Percentiles rank a stretch among this genome's conserved stretches.
These are phyloP conservation scores for Glyptemys insculpta DNA, from an alignment of 2,797 vertebrate species.

Conservation along the genomic window DNA sequence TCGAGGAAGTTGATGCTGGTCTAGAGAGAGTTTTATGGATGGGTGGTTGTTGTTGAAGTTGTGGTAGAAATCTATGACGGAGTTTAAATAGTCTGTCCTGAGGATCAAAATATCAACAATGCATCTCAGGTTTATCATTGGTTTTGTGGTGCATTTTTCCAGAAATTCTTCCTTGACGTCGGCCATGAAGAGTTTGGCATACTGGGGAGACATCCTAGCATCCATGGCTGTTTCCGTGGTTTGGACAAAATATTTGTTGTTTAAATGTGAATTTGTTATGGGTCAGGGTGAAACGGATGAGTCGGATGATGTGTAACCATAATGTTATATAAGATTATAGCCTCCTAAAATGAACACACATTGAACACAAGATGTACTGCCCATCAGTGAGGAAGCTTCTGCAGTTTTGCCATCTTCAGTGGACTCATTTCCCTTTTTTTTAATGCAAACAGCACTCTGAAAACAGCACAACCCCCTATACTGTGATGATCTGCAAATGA, in stretches of 20 bases:
- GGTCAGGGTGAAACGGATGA: not conserved
- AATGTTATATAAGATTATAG: fast-evolving
- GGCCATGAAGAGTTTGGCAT: not conserved
- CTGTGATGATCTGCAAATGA: not conserved
- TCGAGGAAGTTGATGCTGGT: not conserved
- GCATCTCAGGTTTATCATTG: not conserved
- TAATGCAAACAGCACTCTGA: not conserved
- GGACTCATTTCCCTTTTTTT: not conserved
- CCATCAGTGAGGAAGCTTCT: not conserved
- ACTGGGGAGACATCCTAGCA: not conserved
- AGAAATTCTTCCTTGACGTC: not conserved
- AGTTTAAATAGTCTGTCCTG: not conserved
- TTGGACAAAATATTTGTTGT: not conserved
- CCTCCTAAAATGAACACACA: not conserved
- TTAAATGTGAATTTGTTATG: not conserved
- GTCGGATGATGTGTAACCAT: not conserved
- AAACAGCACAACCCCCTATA: fast-evolving
- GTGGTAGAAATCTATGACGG: not conserved
- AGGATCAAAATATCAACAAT: not conserved
- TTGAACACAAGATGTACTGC: fast-evolving
- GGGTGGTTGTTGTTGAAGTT: not conserved
- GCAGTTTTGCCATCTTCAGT: not conserved
- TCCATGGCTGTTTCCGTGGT: not conserved
- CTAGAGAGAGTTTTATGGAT: not conserved
- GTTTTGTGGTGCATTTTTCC: not conserved